These are phyloP conservation scores for Capra hircus DNA, from an alignment of 2,113 vertebrate genomes.

Conservation along the genomic window DNA sequence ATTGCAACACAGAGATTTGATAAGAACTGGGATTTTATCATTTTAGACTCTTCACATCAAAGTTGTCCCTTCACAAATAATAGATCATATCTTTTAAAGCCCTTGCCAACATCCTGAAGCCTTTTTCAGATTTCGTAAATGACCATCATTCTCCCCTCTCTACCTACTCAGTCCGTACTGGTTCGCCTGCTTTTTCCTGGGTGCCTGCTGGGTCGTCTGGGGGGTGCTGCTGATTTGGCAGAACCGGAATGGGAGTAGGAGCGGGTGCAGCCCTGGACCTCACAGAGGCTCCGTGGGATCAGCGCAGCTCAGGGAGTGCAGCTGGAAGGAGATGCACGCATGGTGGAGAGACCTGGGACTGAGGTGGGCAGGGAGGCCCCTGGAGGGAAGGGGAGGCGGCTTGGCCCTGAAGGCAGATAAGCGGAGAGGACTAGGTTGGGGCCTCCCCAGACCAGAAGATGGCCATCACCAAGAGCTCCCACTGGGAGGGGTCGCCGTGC, in stretches of 20 bases:
- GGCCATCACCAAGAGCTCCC: neutral
- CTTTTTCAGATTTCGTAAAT: neutral
- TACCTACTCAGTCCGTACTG: neutral
- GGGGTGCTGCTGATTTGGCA: neutral
- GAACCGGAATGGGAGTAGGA: neutral
- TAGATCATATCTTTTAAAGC: neutral
- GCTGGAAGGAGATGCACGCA: neutral
- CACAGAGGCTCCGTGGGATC: neutral
- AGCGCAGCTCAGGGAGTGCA: too few relatives aligned
- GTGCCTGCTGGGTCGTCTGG: neutral
- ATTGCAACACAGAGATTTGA: neutral
- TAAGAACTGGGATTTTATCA: neutral
- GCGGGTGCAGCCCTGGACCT: neutral
- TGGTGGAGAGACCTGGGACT: accelerated
- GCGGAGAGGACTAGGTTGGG: neutral
- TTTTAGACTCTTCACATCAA: neutral
- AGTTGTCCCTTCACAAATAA: neutral
- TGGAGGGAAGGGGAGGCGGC: neutral
- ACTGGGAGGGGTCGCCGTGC: neutral
- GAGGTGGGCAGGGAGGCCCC: neutral
- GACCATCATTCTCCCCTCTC: neutral
- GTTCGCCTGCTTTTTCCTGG: neutral
- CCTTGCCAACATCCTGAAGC: neutral
- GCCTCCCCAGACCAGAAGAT: neutral
- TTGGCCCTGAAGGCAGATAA: neutral